Evolutionary conservation across 2,113 vertebrate species (phyloP), one percentile per base, ranked within the genome.

Genomic region (Erythrocebus patas): DNA sequence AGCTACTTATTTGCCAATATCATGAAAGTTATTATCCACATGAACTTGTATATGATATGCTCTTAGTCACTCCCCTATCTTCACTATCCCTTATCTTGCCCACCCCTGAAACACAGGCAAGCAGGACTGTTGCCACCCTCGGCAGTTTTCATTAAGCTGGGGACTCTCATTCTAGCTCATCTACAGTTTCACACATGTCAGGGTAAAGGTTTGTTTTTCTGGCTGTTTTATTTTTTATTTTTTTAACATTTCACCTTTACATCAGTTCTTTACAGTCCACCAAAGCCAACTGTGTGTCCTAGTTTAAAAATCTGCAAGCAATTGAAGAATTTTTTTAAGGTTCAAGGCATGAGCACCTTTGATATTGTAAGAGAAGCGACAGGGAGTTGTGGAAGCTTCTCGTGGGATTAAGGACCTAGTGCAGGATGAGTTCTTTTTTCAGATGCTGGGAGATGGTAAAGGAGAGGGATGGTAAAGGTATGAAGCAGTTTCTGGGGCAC

Each of bases 101-200:
- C 61, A 68, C 14, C 38, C 17, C 66, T 82, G 59, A 66, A 30
- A 23, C 27, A 5, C 66, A 68, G 32, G 38, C 38, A 40, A 68
- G 18, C 30, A 27, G 1, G n/a, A 40, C 52, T 55, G 0, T 1
- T 6, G 10, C 25, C 50, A 57, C 35, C 35, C n/a, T 12, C 0
- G 0, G 7, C 3, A 17, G 0, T 50, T 40, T 66, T 45, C 52
- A 1, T 64, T 50, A 68, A 91, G n/a, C n/a, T 14, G 50, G 32
- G 17, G 10, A 32, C 80, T 48, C 14, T 89, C 9, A 1, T 12
- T 27, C 2, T 0, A 72, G 45, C 30, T 95, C 85, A 40, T 40
- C 66, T 16, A 16, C 38, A 61, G 12, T 81, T 48, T 87, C 78
- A 91, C 35, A 3, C 18, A 7, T 73, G 55, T 20, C 4, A 14